Conservation (phyloP, 1,140 invertebrate genomes). For the Druon quercuslanigerum region DNA sequence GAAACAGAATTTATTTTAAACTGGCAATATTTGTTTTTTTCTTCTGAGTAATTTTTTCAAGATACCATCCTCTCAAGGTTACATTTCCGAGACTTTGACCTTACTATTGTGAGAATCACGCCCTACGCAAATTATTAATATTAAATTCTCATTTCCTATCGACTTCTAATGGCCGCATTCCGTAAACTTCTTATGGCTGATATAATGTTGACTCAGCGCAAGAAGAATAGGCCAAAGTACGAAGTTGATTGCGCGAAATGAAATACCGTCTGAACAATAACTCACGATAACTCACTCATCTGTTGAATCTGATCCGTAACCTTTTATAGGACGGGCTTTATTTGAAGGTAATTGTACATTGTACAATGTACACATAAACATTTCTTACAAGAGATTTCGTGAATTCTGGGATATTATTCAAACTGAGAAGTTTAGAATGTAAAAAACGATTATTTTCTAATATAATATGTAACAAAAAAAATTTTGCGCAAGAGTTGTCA, state of each 20-base stretch:
- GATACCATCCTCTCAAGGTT: neutral
- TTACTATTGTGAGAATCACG: neutral
- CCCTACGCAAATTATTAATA: conserved; percentile 33
- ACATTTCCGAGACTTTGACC: neutral
- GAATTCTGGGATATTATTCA: too few species aligned
- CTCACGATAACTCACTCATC: conserved; percentile 3
- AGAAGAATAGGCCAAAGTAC: conserved; percentile 51
- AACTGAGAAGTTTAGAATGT: too few species aligned
- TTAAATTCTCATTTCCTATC: conserved; percentile 36
- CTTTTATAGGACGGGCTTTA: too few species aligned
- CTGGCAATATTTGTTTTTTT: too few species aligned
- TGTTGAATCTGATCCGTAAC: neutral
- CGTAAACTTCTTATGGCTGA: conserved; percentile 2
- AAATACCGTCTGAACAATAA: conserved; percentile 35
- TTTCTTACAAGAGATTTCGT: too few species aligned
- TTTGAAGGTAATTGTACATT: too few species aligned
- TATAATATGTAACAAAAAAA: neutral
- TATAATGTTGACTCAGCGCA: conserved; percentile 37
- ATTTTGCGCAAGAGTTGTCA: neutral
- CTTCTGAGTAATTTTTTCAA: too few species aligned
- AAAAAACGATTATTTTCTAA: neutral
- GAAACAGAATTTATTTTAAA: too few species aligned
- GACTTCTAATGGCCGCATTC: conserved; percentile 25
- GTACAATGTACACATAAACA: too few species aligned
- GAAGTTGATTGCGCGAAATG: conserved; percentile 47